Percentiles rank a stretch among this genome's conserved stretches.
These are phyloP conservation scores for Nomada goodeniana DNA, from an alignment of 2,888 invertebrate species.

Conservation along the genomic window DNA sequence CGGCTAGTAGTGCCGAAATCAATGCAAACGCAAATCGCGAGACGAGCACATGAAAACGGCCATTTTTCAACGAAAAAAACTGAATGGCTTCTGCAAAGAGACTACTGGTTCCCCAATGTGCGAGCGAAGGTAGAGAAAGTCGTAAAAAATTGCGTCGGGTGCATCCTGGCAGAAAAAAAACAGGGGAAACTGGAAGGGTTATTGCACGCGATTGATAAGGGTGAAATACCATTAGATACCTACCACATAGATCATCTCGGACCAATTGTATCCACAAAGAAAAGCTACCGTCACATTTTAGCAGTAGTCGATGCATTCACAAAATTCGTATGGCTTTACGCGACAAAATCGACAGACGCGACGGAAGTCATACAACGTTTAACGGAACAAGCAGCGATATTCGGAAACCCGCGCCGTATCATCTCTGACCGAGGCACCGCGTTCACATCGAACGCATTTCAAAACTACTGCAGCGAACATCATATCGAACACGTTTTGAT, in stretches of 20 bases:
- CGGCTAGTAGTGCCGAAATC: conserved; percentile 3
- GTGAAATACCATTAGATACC: neutral
- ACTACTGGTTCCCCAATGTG: conserved; percentile 10
- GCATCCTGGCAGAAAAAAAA: conserved; percentile 12
- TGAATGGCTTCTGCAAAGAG: neutral
- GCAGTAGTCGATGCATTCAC: conserved; percentile 14
- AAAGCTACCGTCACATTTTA: conserved; percentile 11
- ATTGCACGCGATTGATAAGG: conserved; percentile 2
- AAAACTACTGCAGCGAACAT: conserved; percentile 10
- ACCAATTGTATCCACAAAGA: conserved; percentile 1
- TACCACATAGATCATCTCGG: conserved; percentile 23
- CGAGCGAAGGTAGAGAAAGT: conserved; percentile 1
- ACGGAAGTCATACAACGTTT: conserved; percentile 8
- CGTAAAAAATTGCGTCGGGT: neutral
- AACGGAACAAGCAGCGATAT: neutral
- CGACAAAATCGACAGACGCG: neutral
- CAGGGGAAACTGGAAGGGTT: conserved; percentile 7
- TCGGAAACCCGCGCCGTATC: conserved; percentile 6
- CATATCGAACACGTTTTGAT: conserved; percentile 4
- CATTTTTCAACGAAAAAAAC: conserved; percentile 12
- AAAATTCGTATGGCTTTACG: conserved; percentile 19
- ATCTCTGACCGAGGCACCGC: conserved; percentile 19
- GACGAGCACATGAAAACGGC: neutral
- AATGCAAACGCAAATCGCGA: conserved; percentile 6
- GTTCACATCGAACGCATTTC: conserved; percentile 22